phyloP scores from a whole-genome alignment of 2,113 vertebrate species.

The Menidia beryllina region DNA sequence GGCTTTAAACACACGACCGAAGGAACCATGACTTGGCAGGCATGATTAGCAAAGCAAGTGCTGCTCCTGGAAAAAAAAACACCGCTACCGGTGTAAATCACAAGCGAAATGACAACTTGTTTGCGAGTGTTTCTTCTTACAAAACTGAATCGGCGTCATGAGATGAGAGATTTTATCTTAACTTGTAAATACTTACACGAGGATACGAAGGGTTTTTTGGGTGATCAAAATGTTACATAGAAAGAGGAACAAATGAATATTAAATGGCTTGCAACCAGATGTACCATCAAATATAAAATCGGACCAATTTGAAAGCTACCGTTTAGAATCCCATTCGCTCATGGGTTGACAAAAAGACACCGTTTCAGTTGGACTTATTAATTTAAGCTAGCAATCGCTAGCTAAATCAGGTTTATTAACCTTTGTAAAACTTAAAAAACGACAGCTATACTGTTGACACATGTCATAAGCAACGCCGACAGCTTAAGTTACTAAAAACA shows the following conservation, averaged over 20 bases:
- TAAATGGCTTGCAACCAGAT: neutral
- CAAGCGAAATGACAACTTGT: neutral
- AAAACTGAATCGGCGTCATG: neutral
- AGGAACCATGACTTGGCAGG: conserved; percentile 77
- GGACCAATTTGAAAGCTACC: neutral
- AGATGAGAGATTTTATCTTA: neutral
- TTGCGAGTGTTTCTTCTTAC: neutral
- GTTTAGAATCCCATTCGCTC: neutral
- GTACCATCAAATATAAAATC: neutral
- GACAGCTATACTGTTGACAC: neutral
- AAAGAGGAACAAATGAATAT: neutral
- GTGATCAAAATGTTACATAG: neutral
- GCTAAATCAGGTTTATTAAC: conserved; percentile 4
- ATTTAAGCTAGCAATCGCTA: conserved; percentile 49
- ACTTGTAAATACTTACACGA: neutral
- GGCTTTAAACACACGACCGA: conserved; percentile 72
- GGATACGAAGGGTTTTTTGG: neutral
- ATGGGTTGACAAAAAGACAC: neutral
- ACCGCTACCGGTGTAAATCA: neutral
- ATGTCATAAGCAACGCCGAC: neutral
- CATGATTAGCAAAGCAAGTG: conserved; percentile 53
- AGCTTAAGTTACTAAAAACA: conserved; percentile 21
- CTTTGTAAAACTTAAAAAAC: conserved; percentile 3
- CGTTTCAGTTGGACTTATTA: conserved; percentile 37
- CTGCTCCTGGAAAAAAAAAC: conserved; percentile 3